These are phyloP conservation scores for Drosophila auraria DNA, from an alignment of 1,140 invertebrate genomes.

Conservation along the genomic window DNA sequence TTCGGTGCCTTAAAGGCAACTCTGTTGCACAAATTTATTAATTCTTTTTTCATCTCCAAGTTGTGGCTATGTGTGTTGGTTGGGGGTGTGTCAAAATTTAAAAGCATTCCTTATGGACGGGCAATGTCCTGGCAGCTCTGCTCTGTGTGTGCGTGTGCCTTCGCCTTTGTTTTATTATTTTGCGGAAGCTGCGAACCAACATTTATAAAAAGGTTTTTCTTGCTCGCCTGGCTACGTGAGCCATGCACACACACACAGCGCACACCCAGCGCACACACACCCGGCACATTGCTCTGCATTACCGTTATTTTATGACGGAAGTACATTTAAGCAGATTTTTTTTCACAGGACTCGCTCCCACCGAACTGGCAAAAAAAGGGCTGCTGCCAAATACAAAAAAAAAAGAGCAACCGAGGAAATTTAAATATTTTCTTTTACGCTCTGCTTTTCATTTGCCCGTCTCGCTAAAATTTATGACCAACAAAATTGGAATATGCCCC, in stretches of 20 bases:
- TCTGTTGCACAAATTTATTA: slow-evolving; percentile 59
- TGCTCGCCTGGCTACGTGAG: slow-evolving; percentile 71
- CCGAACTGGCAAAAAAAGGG: slow-evolving; percentile 46
- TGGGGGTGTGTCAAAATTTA: slow-evolving; percentile 56
- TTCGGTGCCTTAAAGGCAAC: slow-evolving; percentile 51
- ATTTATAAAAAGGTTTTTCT: slow-evolving; percentile 83
- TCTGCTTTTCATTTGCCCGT: slow-evolving; percentile 65
- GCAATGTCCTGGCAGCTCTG: slow-evolving; percentile 54
- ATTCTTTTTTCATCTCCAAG: slow-evolving; percentile 45
- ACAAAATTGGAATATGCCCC: slow-evolving; percentile 63
- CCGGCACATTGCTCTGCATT: slow-evolving; percentile 69
- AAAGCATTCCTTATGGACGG: slow-evolving; percentile 62
- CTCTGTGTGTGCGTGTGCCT: slow-evolving; percentile 32
- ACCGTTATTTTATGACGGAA: slow-evolving; percentile 82
- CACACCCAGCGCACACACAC: slow-evolving; percentile 19
- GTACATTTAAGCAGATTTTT: slow-evolving; percentile 83
- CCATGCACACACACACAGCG: slow-evolving; percentile 29
- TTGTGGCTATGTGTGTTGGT: slow-evolving; percentile 24
- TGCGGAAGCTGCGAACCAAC: slow-evolving; percentile 69
- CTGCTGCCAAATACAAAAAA: slow-evolving; percentile 37
- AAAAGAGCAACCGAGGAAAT: slow-evolving; percentile 53
- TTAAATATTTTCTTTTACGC: slow-evolving; percentile 67
- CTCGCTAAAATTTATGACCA: slow-evolving; percentile 75
- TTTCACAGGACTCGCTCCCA: slow-evolving; percentile 32
- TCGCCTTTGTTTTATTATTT: slow-evolving; percentile 77